Base-by-base conservation (phyloP, 2,888 invertebrate genomes). In the Hypolimnas misippus region DNA sequence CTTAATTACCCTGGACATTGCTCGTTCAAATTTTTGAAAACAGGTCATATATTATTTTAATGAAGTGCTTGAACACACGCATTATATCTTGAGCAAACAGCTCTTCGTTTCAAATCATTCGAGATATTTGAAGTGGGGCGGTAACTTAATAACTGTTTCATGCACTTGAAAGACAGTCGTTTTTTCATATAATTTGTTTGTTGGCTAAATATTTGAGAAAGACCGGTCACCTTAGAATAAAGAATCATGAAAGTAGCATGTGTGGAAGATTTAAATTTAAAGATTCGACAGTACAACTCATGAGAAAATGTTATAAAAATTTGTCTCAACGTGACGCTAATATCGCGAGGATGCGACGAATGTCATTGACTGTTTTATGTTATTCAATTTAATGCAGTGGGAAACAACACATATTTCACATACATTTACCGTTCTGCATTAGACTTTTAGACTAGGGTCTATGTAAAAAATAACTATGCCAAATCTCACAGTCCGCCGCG, bases 101-200 rank as follows among this genome's bases (percentile, higher is more conserved):
- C 12, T 46, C 46, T 21, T n/a, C 1, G 25, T 51, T 19, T 46
- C 51, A 38, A 19, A 49, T 12, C 40, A 50, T 46, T 58, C 44
- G 31, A 33, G 42, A 25, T 59, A n/a, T 65, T 63, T 56, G 65
- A 58, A 29, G 17, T 31, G 40, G 42, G 19, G 33, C 42, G 42
- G 31, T 51, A 56, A 65, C 40, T 63, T 56, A 59, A 58, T 56
- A 57, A 49, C 58, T 31, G 53, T 51, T 46, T 19, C 52, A 25
- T 38, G 59, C 57, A 17, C 50, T 59, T 40, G 49, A 50, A 1
- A 35, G 35, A 51, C 59, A 19, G 35, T 54, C 31, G 12, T 50
- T 33, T 44, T 33, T 44, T 49, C 29, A 14, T 29, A 25, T 35
- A 55, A 57, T 61, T 44, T 66, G 57, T 66, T 67, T 69, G 60